A percentile compares a stretch with the other conserved stretches of the same genome.
Conservation (phyloP, 2,797 vertebrate genomes). For the Lepilemur septentrionalis region DNA sequence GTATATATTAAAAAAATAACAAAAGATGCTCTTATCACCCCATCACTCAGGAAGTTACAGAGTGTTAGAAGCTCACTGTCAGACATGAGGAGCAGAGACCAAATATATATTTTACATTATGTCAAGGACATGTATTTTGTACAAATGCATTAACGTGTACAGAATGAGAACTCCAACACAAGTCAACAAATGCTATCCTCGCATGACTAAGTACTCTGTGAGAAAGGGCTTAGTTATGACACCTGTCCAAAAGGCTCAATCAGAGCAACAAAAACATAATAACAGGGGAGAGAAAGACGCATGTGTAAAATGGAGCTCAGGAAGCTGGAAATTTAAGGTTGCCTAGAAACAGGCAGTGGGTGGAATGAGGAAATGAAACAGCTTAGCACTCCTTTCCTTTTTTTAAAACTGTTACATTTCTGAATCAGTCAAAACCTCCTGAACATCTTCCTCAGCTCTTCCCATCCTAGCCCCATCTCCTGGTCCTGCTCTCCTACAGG, state of each 20-base stretch:
- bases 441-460: not conserved
- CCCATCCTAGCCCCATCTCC: not conserved
- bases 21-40: not conserved
- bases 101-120: not conserved
- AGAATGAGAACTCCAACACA: not conserved
- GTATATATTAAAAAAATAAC: not conserved
- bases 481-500: not conserved
- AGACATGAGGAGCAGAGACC: not conserved
- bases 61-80: not conserved
- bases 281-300: not conserved
- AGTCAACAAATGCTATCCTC: not conserved
- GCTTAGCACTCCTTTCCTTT: constrained; percentile 35
- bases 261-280: constrained; percentile 3
- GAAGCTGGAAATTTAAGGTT: constrained; percentile 52
- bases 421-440: not conserved
- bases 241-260: not conserved
- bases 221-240: not conserved
- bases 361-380: constrained; percentile 23
- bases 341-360: constrained; percentile 69
- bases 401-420: constrained; percentile 41
- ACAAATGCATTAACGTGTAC: not conserved
- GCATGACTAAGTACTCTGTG: not conserved
- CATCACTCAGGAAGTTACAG: not conserved
- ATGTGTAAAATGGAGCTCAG: not conserved
- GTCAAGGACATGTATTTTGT: not conserved